phyloP scores from a whole-genome alignment of 2,113 vertebrate genomes.

The Aythya baeri region DNA sequence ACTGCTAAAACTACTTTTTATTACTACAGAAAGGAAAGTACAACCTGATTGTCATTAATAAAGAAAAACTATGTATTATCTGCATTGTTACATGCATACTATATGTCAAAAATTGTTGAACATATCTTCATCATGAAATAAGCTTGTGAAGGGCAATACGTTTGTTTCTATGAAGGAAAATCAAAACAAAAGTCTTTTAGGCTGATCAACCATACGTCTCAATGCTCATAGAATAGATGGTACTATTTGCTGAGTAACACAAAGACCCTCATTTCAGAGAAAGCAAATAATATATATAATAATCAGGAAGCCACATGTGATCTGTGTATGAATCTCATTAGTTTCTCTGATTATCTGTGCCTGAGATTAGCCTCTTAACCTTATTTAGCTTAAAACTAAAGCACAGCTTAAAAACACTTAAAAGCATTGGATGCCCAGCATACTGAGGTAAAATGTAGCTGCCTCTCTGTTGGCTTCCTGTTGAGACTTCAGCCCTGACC shows the following conservation, averaged over 20 bases:
- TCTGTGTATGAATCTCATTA: neutral
- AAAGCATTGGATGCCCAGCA: neutral
- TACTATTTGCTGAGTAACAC: neutral
- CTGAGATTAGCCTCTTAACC: neutral
- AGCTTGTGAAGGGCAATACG: neutral
- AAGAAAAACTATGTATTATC: neutral
- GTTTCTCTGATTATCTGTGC: neutral
- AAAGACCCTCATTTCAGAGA: neutral
- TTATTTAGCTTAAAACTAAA: neutral
- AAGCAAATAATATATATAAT: neutral
- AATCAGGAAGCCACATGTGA: neutral
- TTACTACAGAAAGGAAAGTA: neutral
- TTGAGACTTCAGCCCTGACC: conserved; percentile 52
- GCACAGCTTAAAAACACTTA: neutral
- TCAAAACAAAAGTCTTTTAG: neutral
- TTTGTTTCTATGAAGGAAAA: neutral
- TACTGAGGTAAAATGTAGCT: conserved; percentile 27
- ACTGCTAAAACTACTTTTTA: neutral
- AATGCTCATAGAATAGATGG: neutral
- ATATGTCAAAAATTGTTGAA: neutral
- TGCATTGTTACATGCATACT: neutral
- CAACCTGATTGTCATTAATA: conserved; percentile 15
- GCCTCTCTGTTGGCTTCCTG: neutral
- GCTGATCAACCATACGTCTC: neutral
- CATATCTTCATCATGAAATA: neutral